A percentile compares a stretch with the other conserved stretches of the same genome.
Conservation (phyloP, 2,113 vertebrate species). For the Heloderma charlesbogerti region DNA sequence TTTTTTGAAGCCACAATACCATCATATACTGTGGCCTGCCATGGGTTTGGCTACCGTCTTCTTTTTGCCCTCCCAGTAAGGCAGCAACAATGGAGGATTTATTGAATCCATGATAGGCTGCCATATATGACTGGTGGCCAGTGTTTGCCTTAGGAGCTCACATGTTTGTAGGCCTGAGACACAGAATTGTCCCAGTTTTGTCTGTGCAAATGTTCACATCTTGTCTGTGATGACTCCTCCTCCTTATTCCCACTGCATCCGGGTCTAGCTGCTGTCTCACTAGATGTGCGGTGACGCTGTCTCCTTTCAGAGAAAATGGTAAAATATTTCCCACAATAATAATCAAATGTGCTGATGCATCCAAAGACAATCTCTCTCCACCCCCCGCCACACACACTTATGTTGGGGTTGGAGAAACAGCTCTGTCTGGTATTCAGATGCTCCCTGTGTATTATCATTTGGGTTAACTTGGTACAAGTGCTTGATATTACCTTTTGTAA, state of each 20-base stretch:
- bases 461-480: background rate
- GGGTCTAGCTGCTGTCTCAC: slow-evolving; percentile 16
- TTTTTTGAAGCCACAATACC: no score
- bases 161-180: background rate
- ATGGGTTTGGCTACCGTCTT: background rate
- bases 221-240: slow-evolving; percentile 15
- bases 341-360: slow-evolving; percentile 9
- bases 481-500: slow-evolving; percentile 23
- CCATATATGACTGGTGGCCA: background rate
- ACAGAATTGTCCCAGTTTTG: background rate
- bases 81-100: background rate
- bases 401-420: background rate
- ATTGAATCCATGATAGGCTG: background rate
- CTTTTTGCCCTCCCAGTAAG: background rate
- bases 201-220: slow-evolving; percentile 28
- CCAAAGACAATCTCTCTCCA: background rate
- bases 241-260: background rate
- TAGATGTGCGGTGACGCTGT: background rate
- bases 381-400: background rate
- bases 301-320: slow-evolving; percentile 8
- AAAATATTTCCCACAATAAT: slow-evolving; percentile 8
- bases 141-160: background rate
- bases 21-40: background rate
- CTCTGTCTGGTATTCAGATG: background rate
- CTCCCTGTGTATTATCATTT: slow-evolving; percentile 12